phyloP scores from a whole-genome alignment of 2,797 vertebrate genomes.

The Halcyon smyrnensis region DNA sequence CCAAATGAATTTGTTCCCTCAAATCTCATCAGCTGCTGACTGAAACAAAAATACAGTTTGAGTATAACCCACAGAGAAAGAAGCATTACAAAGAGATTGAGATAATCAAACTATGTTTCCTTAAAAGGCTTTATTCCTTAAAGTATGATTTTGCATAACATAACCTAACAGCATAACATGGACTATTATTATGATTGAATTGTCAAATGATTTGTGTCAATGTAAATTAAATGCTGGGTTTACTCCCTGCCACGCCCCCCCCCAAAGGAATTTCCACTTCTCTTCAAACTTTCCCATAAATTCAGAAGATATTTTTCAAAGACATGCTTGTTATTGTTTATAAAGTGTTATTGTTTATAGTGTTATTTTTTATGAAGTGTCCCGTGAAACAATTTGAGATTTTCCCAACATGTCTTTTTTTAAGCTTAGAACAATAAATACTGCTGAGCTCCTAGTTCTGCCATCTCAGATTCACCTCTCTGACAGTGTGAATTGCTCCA shows the following conservation, averaged over 20 bases:
- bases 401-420: neutral
- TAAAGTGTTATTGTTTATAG: neutral
- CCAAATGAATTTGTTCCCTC: slow-evolving; percentile 15
- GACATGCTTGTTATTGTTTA: neutral
- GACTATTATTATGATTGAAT: neutral
- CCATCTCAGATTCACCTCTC: neutral
- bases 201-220: neutral
- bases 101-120: neutral
- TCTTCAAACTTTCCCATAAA: neutral
- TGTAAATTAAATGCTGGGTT: neutral
- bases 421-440: neutral
- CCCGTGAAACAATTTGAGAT: neutral
- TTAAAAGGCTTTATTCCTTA: neutral
- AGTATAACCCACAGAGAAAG: neutral
- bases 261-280: neutral
- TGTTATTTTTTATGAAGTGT: neutral
- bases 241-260: neutral
- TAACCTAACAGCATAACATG: neutral
- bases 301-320: neutral
- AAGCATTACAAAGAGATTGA: neutral
- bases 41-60: neutral
- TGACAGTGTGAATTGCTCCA: neutral
- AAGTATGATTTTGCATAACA: neutral
- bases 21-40: neutral
- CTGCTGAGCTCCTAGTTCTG: neutral